Percentiles rank a stretch among this genome's conserved stretches.
These are phyloP conservation scores for Formica selysi DNA, from an alignment of 1,140 invertebrate species.

Conservation along the genomic window DNA sequence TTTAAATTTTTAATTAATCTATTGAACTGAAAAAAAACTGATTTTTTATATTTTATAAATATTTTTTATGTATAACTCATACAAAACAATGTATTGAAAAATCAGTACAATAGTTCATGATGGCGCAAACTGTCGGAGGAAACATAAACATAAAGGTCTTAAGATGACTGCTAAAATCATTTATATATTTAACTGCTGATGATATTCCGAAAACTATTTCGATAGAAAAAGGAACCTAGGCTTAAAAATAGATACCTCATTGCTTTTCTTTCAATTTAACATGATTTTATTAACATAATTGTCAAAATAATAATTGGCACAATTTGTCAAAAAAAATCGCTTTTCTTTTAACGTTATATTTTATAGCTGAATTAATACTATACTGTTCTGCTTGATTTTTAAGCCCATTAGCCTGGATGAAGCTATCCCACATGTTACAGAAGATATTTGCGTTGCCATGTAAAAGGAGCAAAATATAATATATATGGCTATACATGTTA, in stretches of 20 bases:
- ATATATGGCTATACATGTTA: background rate
- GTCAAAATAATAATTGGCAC: too few relatives aligned
- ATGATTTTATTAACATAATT: background rate
- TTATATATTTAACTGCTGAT: background rate
- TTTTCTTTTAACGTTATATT: slow-evolving; percentile 3
- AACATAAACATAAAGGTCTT: background rate
- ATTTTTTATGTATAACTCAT: background rate
- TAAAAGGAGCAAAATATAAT: slow-evolving; percentile 16
- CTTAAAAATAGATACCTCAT: background rate
- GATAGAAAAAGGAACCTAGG: background rate
- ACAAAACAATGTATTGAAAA: background rate
- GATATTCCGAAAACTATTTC: slow-evolving; percentile 14
- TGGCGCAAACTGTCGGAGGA: slow-evolving; percentile 34
- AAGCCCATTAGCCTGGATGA: background rate
- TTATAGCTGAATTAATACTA: background rate
- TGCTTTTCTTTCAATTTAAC: too few relatives aligned
- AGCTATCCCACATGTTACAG: background rate
- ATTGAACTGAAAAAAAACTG: background rate
- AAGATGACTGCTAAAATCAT: background rate
- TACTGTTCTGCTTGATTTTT: background rate
- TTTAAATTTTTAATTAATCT: slow-evolving; percentile 6
- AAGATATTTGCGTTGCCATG: slow-evolving; percentile 7
- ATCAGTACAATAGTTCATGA: slow-evolving; percentile 1
- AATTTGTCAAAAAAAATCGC: background rate
- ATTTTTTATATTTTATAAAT: background rate